Evolutionary conservation across 2,888 invertebrate genomes (phyloP), one percentile per base, ranked within the genome.

Genomic region (Tiphia femorata): DNA sequence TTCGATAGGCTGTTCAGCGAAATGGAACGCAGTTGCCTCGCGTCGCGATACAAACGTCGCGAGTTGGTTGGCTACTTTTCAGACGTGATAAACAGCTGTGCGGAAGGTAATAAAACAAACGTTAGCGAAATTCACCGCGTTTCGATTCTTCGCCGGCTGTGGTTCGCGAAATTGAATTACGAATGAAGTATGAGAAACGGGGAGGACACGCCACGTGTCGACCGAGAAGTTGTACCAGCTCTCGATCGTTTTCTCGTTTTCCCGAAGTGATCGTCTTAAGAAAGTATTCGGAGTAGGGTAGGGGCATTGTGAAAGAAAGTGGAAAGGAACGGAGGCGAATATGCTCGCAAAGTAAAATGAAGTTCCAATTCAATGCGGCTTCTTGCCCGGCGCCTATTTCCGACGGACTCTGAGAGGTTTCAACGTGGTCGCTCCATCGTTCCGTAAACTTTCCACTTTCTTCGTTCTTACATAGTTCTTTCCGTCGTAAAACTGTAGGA

Each of bases 21-120:
- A 70, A 85, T 93, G 78, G 89, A 91, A 47, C 88, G 94, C 7
- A 92, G 90, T 81, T 88, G 89, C 67, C 85, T 94, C 47, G 90
- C 91, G 67, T 90, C 90, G 46, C 87, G 92, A 21, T 88, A 89
- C 71, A 93, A 91, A 71, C 86, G 94, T 27, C 86, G 89, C 27
- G 88, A 91, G 73, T 85, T 94, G 44, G 91, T 93, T 48, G 90
- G 91, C 77, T 94, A 92, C 83, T 89, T 94, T 72, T 91, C 89
- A 75, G 89, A 93, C 14, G 87, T 93, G 43, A 93, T 94, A 66
- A 87, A 90, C 71, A 93, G 92, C 59, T 93, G 92, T 79, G 87
- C 88, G 6, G 85, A 84, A 86, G 88, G 88, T 87, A 77, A 68
- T 20, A 41, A 44, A 43, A 44, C 47, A n/a, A 14, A 6, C 33